Evolutionary conservation across 2,113 vertebrate species (phyloP).

Genomic region (Paracanthobrama guichenoti): DNA sequence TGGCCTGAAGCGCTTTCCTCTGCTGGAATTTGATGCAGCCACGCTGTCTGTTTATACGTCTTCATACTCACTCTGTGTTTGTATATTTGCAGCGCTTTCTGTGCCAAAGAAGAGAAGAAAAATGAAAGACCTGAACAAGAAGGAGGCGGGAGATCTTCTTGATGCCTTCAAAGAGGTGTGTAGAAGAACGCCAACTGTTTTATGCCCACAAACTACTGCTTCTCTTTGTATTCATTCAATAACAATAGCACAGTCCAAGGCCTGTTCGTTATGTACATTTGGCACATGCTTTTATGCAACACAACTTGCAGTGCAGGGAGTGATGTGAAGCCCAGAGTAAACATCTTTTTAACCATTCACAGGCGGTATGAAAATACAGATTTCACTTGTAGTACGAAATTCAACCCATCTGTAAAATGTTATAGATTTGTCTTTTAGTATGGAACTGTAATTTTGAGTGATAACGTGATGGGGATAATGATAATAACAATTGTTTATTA

Average conservation of each 20-base stretch:
- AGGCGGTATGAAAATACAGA: not conserved
- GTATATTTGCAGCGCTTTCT: conserved; percentile 77
- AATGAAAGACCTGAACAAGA: conserved; percentile 95
- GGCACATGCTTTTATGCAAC: not conserved
- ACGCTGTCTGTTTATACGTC: conserved; percentile 1
- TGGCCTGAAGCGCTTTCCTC: not conserved
- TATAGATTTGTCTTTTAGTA: not conserved
- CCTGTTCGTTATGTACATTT: not conserved
- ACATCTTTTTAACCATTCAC: not conserved
- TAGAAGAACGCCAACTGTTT: not conserved
- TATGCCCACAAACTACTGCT: not conserved
- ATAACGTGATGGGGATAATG: not conserved
- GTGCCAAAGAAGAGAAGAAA: conserved; percentile 97
- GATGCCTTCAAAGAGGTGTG: conserved; percentile 97
- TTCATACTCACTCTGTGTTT: conserved; percentile 16
- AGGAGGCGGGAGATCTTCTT: conserved; percentile 91
- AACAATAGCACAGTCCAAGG: not conserved
- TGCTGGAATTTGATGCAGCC: too few relatives aligned
- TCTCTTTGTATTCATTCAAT: not conserved
- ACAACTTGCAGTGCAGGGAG: not conserved
- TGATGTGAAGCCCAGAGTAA: not conserved
- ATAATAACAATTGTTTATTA: too few relatives aligned
- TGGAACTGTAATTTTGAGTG: not conserved
- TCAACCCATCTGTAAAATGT: not conserved
- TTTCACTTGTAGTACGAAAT: not conserved